phyloP scores from a whole-genome alignment of 2,797 vertebrate genomes.

The Masticophis lateralis region DNA sequence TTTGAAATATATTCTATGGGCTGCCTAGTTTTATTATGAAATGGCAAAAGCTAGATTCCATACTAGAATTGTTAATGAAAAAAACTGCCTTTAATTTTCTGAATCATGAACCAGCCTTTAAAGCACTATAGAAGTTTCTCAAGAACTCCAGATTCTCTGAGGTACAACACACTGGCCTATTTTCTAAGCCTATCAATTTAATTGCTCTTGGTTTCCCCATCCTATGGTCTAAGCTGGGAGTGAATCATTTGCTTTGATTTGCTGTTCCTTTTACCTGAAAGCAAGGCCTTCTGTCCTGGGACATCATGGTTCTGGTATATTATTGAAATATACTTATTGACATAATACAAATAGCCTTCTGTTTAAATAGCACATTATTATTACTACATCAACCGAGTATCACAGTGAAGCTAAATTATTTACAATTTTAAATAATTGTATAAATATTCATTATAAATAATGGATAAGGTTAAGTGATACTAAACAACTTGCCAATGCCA shows the following conservation, averaged over 20 bases:
- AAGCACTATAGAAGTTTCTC: not conserved
- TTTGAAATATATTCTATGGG: not conserved
- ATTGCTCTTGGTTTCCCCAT: not conserved
- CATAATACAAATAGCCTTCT: not conserved
- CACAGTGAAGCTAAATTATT: not conserved
- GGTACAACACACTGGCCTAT: too few species aligned
- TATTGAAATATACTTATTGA: not conserved
- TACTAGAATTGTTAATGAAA: not conserved
- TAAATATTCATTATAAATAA: not conserved
- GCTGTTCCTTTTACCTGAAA: not conserved
- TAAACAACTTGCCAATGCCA: not conserved
- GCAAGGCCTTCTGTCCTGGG: too few species aligned
- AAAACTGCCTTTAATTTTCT: not conserved
- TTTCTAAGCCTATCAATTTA: fast-evolving
- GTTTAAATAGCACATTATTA: not conserved
- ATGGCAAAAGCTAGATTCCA: not conserved
- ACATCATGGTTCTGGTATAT: not conserved
- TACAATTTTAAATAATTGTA: not conserved
- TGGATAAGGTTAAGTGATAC: not conserved
- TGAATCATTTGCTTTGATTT: not conserved
- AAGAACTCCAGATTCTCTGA: not conserved
- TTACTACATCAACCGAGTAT: not conserved
- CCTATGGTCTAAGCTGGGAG: fast-evolving
- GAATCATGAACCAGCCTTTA: not conserved
- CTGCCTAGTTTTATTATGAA: not conserved